Evolutionary conservation across 2,797 vertebrate genomes (phyloP).

Genomic region (Anguilla marmorata): DNA sequence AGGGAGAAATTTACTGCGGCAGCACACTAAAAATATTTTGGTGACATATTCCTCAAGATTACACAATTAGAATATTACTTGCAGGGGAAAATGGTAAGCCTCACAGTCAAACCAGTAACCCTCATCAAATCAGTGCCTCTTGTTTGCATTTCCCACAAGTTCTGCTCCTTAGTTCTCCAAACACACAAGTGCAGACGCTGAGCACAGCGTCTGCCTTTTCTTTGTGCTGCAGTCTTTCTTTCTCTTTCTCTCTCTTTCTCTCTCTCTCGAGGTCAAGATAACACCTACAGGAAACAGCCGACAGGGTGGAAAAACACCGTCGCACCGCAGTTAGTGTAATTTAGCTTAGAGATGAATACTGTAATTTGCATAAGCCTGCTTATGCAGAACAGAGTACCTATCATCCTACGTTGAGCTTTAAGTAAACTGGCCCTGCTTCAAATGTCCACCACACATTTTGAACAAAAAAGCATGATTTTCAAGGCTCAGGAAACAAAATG

Average conservation of each 20-base stretch:
- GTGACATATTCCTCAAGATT: neutral
- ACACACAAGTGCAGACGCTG: conserved; percentile 1
- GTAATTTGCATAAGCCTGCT: neutral
- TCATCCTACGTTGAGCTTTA: neutral
- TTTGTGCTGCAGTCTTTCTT: neutral
- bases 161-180: neutral
- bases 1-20: neutral
- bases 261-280: neutral
- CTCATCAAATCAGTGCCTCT: neutral
- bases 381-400: neutral
- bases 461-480: conserved; percentile 8
- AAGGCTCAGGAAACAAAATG: neutral
- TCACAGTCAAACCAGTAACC: neutral
- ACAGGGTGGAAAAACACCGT: neutral
- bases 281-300: conserved; percentile 22
- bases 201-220: conserved; percentile 11
- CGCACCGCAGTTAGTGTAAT: neutral
- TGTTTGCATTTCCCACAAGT: conserved; percentile 22
- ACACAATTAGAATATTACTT: neutral
- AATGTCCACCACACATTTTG: neutral
- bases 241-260: neutral
- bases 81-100: neutral
- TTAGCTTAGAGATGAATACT: conserved; percentile 4
- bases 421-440: neutral
- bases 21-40: neutral